Evolutionary conservation across 1,140 invertebrate species (phyloP).

Genomic region (Colletes gigas): DNA sequence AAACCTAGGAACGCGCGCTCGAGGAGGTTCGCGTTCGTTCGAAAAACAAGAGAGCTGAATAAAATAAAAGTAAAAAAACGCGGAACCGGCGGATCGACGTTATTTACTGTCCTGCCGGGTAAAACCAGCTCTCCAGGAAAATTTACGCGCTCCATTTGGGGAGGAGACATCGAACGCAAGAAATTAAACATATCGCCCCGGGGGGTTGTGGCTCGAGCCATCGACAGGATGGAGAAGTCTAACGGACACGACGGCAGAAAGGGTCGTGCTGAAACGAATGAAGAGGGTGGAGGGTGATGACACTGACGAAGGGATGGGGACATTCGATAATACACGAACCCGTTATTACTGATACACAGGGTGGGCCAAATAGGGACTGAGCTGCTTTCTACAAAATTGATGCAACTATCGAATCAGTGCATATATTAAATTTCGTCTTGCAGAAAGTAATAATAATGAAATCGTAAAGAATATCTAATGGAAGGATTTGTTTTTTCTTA

Average conservation of each 20-base stretch:
- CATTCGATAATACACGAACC: background rate
- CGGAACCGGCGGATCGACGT: background rate
- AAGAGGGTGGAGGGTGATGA: no score
- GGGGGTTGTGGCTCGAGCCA: background rate
- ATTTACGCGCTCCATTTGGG: constrained; percentile 8
- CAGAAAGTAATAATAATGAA: no score
- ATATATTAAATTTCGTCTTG: no score
- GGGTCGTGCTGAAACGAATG: no score
- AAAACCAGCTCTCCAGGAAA: background rate
- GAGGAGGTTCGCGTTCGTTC: no score
- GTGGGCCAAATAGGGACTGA: no score
- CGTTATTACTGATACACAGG: background rate
- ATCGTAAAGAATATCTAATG: no score
- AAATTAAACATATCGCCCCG: background rate
- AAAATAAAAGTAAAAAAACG: background rate
- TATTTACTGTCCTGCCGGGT: background rate
- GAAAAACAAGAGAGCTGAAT: background rate
- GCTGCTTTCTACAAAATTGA: no score
- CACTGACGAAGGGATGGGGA: no score
- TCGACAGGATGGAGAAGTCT: background rate
- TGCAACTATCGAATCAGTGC: no score
- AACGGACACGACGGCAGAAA: background rate
- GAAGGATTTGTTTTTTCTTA: no score
- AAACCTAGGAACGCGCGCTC: background rate
- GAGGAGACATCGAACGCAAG: constrained; percentile 3